These are phyloP conservation scores for Australoheros facetus DNA, from an alignment of 2,797 vertebrate genomes.

Conservation along the genomic window DNA sequence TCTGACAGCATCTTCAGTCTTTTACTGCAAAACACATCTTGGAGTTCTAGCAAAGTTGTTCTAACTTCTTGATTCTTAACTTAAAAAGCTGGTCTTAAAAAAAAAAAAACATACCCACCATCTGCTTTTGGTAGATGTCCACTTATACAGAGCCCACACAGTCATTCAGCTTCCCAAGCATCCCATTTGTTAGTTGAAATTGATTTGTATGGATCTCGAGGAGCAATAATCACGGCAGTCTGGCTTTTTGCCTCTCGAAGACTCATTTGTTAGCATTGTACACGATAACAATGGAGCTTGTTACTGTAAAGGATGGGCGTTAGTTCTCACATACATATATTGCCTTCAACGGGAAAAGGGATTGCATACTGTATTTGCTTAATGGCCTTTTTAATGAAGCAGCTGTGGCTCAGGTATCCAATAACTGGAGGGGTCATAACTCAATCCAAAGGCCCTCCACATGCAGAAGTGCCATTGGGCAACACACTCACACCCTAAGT, in stretches of 20 bases:
- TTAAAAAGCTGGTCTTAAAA: neutral
- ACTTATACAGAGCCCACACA: slow-evolving; percentile 20
- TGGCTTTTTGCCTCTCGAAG: slow-evolving; percentile 39
- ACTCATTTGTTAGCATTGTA: slow-evolving; percentile 49
- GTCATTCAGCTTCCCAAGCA: slow-evolving; percentile 19
- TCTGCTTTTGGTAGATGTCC: neutral
- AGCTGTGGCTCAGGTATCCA: neutral
- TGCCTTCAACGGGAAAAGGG: neutral
- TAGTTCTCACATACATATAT: neutral
- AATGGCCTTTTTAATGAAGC: slow-evolving; percentile 1
- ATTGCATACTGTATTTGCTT: slow-evolving; percentile 6
- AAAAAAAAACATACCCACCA: slow-evolving; percentile 4
- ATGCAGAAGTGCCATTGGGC: neutral
- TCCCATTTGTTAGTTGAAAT: slow-evolving; percentile 14
- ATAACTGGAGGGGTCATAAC: neutral
- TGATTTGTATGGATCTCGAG: slow-evolving; percentile 37
- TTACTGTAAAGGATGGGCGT: slow-evolving; percentile 37
- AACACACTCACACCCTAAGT: neutral
- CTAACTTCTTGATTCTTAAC: slow-evolving; percentile 38
- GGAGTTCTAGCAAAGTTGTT: slow-evolving; percentile 24
- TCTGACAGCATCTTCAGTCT: slow-evolving; percentile 49
- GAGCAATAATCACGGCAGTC: slow-evolving; percentile 45
- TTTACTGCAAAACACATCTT: slow-evolving; percentile 27
- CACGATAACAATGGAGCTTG: slow-evolving; percentile 27
- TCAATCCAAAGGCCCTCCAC: neutral